Evolutionary conservation across 2,797 vertebrate species (phyloP).

Genomic region (Chiroxiphia lanceolata): DNA sequence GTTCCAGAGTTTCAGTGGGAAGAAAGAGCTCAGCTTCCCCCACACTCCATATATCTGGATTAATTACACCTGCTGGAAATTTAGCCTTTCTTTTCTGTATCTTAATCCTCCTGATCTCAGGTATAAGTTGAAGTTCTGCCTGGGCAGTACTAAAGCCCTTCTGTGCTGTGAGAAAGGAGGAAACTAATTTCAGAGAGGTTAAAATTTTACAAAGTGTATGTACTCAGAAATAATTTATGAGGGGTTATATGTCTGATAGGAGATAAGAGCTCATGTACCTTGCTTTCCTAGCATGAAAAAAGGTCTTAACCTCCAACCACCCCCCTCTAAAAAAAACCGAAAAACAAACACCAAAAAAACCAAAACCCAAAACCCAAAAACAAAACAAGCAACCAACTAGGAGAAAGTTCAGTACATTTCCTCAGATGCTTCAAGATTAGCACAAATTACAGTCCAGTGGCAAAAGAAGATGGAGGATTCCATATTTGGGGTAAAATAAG

Average conservation of each 20-base stretch:
- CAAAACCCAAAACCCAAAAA: no score
- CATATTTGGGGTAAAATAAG: not conserved
- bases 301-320: not conserved
- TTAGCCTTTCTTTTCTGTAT: not conserved
- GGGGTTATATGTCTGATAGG: constrained; percentile 36
- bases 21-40: not conserved
- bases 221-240: constrained; percentile 55
- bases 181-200: constrained; percentile 61
- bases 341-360: no score
- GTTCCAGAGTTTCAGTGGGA: not conserved
- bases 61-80: not conserved
- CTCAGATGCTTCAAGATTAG: not conserved
- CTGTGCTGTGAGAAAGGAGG: constrained; percentile 49
- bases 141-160: not conserved
- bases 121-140: constrained; percentile 7
- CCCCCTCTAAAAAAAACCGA: not conserved
- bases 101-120: not conserved
- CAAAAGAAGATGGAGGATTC: not conserved
- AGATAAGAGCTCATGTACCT: constrained; percentile 68
- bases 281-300: constrained; percentile 46
- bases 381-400: fast-evolving
- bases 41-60: fast-evolving
- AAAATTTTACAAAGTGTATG: constrained; percentile 75
- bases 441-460: not conserved
- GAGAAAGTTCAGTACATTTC: not conserved